Evolutionary conservation across 2,797 vertebrate genomes (phyloP).

Genomic region (Tenualosa thibaudeaui): DNA sequence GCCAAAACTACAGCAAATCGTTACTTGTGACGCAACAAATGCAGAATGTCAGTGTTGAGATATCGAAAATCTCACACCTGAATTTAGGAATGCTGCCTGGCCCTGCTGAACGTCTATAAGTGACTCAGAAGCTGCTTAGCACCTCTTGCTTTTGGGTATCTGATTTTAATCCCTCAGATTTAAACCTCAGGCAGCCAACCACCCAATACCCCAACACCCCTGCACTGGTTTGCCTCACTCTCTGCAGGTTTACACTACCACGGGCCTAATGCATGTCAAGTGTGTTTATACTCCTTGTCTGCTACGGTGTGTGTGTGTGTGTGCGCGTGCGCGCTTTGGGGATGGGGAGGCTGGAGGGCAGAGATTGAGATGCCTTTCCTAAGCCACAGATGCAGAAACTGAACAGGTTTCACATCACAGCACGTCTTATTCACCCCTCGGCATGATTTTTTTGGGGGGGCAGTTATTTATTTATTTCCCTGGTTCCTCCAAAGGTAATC

Average conservation of each 20-base stretch:
- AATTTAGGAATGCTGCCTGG: not conserved
- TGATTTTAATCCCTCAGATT: not conserved
- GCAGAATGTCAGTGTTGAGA: not conserved
- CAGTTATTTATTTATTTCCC: not conserved
- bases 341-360: not conserved
- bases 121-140: not conserved
- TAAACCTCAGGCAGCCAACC: too few relatives aligned
- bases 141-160: not conserved
- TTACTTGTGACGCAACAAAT: not conserved
- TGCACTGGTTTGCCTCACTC: not conserved
- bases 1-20: not conserved
- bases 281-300: constrained; percentile 5
- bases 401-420: not conserved
- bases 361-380: not conserved
- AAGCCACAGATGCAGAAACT: not conserved
- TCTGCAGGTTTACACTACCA: not conserved
- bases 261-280: constrained; percentile 9
- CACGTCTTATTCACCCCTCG: not conserved
- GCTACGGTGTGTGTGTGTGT: not conserved
- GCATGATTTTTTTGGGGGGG: not conserved
- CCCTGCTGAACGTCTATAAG: not conserved
- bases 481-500: not conserved
- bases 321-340: not conserved
- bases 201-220: not conserved
- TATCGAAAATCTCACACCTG: not conserved